Conservation (phyloP, 2,888 invertebrate genomes). For the Aspidiotus destructor region DNA sequence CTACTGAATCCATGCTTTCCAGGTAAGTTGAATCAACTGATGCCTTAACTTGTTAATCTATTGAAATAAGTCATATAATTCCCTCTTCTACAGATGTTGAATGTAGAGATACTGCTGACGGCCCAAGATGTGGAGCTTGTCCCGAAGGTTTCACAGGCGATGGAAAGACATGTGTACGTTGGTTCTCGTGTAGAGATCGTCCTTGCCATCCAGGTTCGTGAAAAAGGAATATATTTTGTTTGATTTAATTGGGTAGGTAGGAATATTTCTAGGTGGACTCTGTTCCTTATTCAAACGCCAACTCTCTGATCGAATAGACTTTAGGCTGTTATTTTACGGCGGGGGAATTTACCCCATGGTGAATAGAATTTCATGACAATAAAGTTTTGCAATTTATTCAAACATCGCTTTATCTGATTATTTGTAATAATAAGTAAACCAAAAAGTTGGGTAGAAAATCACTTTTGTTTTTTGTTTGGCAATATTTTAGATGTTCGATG, state of each 20-base stretch:
- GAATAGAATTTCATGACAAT: too few species aligned
- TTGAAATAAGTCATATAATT: not conserved
- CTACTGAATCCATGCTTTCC: constrained; percentile 23
- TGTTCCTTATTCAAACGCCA: too few species aligned
- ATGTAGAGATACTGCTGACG: constrained; percentile 56
- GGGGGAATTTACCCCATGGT: too few species aligned
- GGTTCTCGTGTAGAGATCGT: constrained; percentile 53
- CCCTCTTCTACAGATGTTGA: constrained; percentile 49
- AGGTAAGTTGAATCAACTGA: constrained; percentile 7
- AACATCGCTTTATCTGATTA: too few species aligned
- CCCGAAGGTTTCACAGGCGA: constrained; percentile 65
- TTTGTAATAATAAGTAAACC: not conserved
- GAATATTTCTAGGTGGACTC: too few species aligned
- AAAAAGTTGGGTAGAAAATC: not conserved
- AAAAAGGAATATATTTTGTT: too few species aligned
- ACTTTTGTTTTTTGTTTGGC: not conserved
- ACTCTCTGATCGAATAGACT: too few species aligned
- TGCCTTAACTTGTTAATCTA: too few species aligned
- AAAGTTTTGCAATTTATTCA: too few species aligned
- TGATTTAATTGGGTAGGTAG: too few species aligned
- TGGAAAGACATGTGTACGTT: constrained; percentile 59
- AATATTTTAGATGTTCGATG: constrained; percentile 53
- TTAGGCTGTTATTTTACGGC: too few species aligned
- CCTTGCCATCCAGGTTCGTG: constrained; percentile 41
- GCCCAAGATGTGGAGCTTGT: constrained; percentile 66